Percentiles rank a stretch among this genome's conserved stretches.
phyloP scores from a whole-genome alignment of 2,113 vertebrate species.

The Lycaon pictus region DNA sequence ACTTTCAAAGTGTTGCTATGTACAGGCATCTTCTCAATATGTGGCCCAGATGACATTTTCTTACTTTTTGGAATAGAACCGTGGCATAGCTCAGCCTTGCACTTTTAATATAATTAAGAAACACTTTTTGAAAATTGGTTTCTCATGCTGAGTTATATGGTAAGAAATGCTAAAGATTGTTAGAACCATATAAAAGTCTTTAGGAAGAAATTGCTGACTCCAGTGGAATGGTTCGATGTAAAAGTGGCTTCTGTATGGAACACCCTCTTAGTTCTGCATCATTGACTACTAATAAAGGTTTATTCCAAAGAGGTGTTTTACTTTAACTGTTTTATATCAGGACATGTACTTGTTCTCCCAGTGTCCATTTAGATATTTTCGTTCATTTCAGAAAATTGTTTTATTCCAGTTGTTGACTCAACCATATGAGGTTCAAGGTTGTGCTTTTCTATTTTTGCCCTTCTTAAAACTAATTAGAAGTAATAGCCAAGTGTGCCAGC shows the following conservation, averaged over 20 bases:
- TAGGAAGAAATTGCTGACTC: conserved; percentile 51
- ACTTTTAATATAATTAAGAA: conserved; percentile 28
- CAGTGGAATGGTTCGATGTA: not conserved
- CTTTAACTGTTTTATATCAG: not conserved
- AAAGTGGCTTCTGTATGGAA: conserved; percentile 17
- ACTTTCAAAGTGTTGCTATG: not conserved
- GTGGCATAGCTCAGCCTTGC: not conserved
- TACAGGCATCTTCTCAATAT: not conserved
- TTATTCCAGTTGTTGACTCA: conserved; percentile 30
- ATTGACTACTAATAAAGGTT: conserved; percentile 7
- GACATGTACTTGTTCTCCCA: conserved; percentile 16
- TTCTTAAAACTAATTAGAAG: conserved; percentile 41
- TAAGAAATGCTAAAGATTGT: conserved; percentile 46
- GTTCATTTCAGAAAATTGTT: not conserved
- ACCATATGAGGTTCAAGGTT: not conserved
- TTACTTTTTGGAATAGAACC: conserved; percentile 47
- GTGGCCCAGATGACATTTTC: not conserved
- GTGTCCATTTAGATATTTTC: conserved; percentile 31
- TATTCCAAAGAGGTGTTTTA: conserved; percentile 33
- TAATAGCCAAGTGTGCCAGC: not conserved
- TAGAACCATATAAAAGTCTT: conserved; percentile 32
- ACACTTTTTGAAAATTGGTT: conserved; percentile 53
- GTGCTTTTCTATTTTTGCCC: conserved; percentile 44
- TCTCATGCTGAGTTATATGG: not conserved
- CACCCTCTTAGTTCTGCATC: conserved; percentile 8